A percentile compares a stretch with the other conserved stretches of the same genome.
Conservation (phyloP, 2,113 vertebrate species). For the Calyptomena viridis region DNA sequence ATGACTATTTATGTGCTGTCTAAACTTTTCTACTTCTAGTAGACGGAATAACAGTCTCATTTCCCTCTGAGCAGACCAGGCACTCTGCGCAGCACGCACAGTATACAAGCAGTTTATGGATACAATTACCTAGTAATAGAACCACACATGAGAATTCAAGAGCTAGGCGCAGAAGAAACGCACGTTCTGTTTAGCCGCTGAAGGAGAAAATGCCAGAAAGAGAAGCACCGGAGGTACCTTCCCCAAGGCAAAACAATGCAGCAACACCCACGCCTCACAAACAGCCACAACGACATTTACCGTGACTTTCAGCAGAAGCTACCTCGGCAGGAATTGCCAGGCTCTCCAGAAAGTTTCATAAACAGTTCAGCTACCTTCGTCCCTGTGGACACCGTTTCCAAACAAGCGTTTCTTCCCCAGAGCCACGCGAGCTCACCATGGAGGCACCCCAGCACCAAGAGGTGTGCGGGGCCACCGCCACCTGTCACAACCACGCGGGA, state of each 20-base stretch:
- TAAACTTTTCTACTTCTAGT: no score
- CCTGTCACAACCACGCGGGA: not conserved
- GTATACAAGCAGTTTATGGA: accelerated
- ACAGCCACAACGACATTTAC: accelerated
- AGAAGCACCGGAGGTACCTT: no score
- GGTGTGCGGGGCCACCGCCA: not conserved
- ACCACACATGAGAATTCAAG: accelerated
- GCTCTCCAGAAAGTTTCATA: not conserved
- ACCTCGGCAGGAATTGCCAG: accelerated
- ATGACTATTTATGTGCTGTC: accelerated
- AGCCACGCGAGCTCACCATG: accelerated
- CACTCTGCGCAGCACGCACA: accelerated
- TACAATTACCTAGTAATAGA: not conserved
- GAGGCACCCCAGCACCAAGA: accelerated
- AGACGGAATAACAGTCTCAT: not conserved
- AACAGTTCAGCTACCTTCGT: accelerated
- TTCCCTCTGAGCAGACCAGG: not conserved
- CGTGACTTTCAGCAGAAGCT: accelerated
- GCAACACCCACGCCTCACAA: accelerated
- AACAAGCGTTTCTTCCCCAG: accelerated
- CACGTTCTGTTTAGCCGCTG: accelerated
- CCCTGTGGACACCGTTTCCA: accelerated
- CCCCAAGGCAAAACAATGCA: accelerated
- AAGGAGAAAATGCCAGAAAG: not conserved
- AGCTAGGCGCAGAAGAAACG: not conserved